phyloP scores from a whole-genome alignment of 2,797 vertebrate genomes.

The Hirundo rustica region DNA sequence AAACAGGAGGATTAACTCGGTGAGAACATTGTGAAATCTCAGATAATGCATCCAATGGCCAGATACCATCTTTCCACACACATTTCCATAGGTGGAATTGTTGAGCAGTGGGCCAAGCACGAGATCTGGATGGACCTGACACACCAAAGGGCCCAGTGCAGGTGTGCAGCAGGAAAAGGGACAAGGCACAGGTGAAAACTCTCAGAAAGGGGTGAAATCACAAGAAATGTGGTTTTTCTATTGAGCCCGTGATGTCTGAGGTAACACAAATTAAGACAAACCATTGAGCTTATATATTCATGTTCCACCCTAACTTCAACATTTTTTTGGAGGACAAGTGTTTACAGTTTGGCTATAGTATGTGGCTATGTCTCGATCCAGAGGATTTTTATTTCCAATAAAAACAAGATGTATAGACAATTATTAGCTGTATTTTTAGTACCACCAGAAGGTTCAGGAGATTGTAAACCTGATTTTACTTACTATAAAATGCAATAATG shows the following conservation, averaged over 20 bases:
- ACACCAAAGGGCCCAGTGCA: background rate
- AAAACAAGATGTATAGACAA: background rate
- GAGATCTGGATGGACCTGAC: background rate
- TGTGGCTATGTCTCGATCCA: background rate
- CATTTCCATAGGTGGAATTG: background rate
- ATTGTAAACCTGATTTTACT: background rate
- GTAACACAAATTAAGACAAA: background rate
- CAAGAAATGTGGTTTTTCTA: background rate
- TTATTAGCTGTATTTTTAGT: background rate
- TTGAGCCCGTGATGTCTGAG: background rate
- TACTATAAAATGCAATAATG: background rate
- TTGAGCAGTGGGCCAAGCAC: fast-evolving
- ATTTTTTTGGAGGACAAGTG: background rate
- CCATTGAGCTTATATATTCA: background rate
- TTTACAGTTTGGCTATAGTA: background rate
- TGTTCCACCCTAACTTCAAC: background rate
- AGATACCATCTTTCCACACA: background rate
- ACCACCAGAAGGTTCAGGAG: background rate
- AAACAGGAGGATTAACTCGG: background rate
- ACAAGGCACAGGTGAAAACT: fast-evolving
- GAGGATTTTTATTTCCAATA: background rate
- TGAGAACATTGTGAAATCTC: background rate
- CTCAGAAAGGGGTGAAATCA: background rate
- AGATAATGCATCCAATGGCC: background rate
- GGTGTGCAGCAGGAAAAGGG: background rate